Base-by-base conservation (phyloP, 2,888 invertebrate genomes). In the Neoscelio sp. region DNA sequence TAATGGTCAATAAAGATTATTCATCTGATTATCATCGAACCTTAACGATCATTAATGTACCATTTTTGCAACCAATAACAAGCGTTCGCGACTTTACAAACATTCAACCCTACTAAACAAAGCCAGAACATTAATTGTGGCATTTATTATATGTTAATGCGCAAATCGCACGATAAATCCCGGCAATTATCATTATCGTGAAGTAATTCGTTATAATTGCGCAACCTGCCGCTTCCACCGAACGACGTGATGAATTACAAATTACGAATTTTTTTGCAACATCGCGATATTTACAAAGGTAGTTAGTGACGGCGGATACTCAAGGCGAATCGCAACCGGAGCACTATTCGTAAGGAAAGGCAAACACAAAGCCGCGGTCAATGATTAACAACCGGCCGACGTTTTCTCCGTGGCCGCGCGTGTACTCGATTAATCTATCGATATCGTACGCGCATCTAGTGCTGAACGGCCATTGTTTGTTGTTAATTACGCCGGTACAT, bases 401-500 rank as follows among this genome's bases (percentile, higher is more conserved):
- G 80, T 74, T 86, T 82, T 67, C 85, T 83, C 58, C 82, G 73
- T 54, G 82, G 81, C 76, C 80, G 75, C 80, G 80, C 76, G 78
- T 74, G 81, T 85, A 86, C 87, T 86, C 87, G 87, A 87, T 88
- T 86, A 85, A 88, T 87, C 82, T 79, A 84, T n/a, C 85, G 85
- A 86, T 86, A 85, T 83, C 83, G 82, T 83, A 78, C 80, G 83
- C 78, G 83, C 67, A 67, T 80, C 78, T 80, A 78, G 80, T 82
- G 82, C 77, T 78, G 82, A 83, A 81, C 83, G 80, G 80, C 84
- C 85, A 88, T 88, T 88, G 88, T 88, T 87, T 87, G 85, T 87
- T 84, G 87, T 87, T 88, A 88, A 88, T 88, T 88, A 87, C 84
- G 83, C 78, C 83, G 85, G 84, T 85, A 84, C 85, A 82, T 86